Conservation (phyloP, 1,140 invertebrate genomes). For the Drosophila murphyi region DNA sequence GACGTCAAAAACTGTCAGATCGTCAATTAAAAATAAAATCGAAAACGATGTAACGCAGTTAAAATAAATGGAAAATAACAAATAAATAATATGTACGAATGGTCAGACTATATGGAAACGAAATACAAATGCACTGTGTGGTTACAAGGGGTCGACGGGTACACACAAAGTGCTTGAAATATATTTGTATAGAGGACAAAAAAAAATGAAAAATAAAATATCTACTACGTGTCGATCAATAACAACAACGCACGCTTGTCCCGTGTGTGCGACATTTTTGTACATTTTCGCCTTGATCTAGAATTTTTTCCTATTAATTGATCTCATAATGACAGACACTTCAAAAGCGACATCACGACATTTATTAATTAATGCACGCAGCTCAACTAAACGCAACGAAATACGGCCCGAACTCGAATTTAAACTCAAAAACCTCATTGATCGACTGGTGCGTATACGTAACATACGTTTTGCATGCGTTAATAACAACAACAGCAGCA, state of each 20-base stretch:
- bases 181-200: slow-evolving; percentile 32
- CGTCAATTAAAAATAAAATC: slow-evolving; percentile 24
- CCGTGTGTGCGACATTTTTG: slow-evolving; percentile 77
- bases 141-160: slow-evolving; percentile 28
- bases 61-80: slow-evolving; percentile 25
- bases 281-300: slow-evolving; percentile 80
- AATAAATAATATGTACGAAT: slow-evolving; percentile 33
- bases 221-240: slow-evolving; percentile 44
- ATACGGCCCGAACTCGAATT: slow-evolving; percentile 35
- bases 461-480: slow-evolving; percentile 69
- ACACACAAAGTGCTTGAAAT: slow-evolving; percentile 11
- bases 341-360: slow-evolving; percentile 83
- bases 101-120: slow-evolving; percentile 31
- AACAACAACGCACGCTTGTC: slow-evolving; percentile 51
- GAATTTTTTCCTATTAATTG: slow-evolving; percentile 84
- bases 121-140: slow-evolving; percentile 6
- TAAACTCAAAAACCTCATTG: slow-evolving; percentile 35
- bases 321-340: slow-evolving; percentile 84
- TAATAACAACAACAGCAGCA: slow-evolving; percentile 41
- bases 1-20: slow-evolving; percentile 24
- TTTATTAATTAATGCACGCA: slow-evolving; percentile 82
- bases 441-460: slow-evolving; percentile 62
- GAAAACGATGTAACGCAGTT: slow-evolving; percentile 5
- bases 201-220: slow-evolving; percentile 44
- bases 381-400: slow-evolving; percentile 32